Conservation (phyloP, 2,113 vertebrate genomes). For the Nicator chloris region DNA sequence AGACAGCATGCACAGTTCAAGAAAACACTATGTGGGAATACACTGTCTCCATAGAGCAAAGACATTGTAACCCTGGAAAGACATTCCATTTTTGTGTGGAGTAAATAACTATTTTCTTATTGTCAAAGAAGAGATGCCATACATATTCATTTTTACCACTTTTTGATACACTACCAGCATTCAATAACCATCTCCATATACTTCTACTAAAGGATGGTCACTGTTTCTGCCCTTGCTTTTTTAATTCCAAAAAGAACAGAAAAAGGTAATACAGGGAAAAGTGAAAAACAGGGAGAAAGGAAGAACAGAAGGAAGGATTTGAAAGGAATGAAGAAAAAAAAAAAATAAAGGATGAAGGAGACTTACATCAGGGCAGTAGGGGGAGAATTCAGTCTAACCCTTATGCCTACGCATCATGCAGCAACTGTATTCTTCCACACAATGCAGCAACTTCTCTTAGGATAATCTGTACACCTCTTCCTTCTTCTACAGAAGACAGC, state of each 20-base stretch:
- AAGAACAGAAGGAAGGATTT: background rate
- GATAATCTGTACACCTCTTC: background rate
- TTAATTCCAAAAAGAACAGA: background rate
- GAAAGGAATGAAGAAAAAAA: background rate
- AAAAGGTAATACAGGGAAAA: background rate
- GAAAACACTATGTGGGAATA: background rate
- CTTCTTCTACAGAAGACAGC: background rate
- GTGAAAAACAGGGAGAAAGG: background rate
- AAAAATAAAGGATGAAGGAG: background rate
- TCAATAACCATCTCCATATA: background rate
- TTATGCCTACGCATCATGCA: background rate
- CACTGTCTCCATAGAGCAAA: background rate
- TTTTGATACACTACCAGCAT: background rate
- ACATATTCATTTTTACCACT: background rate
- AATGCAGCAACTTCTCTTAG: background rate
- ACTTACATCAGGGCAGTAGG: background rate
- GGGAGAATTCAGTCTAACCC: background rate
- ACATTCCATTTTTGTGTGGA: accelerated
- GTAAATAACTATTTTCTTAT: background rate
- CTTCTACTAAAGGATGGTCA: background rate
- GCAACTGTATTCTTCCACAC: background rate
- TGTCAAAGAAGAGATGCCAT: background rate
- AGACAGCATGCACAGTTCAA: background rate
- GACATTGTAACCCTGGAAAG: background rate
- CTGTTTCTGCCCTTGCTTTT: background rate